These are phyloP conservation scores for Malaclemys terrapin DNA, from an alignment of 2,113 vertebrate genomes.

Conservation along the genomic window DNA sequence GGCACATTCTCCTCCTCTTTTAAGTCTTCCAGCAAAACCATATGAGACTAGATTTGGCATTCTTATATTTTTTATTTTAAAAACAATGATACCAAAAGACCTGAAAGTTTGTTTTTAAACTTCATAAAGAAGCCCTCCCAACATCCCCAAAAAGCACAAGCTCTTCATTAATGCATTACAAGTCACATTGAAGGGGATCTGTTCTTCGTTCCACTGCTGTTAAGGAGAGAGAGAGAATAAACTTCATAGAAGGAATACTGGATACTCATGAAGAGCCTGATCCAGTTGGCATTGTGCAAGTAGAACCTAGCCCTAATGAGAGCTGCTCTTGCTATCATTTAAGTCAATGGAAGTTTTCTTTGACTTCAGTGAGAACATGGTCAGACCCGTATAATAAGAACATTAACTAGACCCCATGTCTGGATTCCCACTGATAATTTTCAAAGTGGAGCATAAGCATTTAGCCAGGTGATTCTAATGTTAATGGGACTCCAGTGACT, in stretches of 20 bases:
- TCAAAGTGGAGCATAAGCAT: neutral
- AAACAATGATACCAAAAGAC: neutral
- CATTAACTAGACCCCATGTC: neutral
- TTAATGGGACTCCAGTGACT: neutral
- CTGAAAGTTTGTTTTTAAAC: neutral
- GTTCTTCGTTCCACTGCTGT: neutral
- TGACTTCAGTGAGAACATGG: neutral
- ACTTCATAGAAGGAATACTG: neutral
- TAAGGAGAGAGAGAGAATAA: neutral
- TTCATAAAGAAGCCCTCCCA: neutral
- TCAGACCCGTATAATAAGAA: neutral
- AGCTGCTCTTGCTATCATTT: rapidly evolving
- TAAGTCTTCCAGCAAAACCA: neutral
- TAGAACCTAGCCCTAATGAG: rapidly evolving
- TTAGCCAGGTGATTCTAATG: neutral
- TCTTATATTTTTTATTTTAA: neutral
- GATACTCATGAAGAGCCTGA: neutral
- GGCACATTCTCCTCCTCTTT: neutral
- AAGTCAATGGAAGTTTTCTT: neutral
- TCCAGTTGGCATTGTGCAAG: neutral
- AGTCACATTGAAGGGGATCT: constrained; percentile 14
- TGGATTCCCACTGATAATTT: neutral
- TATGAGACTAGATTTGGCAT: neutral
- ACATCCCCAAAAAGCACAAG: neutral
- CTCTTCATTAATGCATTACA: neutral